Percentiles rank a stretch among this genome's conserved stretches.
Conservation (phyloP, 2,888 invertebrate species). For the Rhamnusium bicolor region DNA sequence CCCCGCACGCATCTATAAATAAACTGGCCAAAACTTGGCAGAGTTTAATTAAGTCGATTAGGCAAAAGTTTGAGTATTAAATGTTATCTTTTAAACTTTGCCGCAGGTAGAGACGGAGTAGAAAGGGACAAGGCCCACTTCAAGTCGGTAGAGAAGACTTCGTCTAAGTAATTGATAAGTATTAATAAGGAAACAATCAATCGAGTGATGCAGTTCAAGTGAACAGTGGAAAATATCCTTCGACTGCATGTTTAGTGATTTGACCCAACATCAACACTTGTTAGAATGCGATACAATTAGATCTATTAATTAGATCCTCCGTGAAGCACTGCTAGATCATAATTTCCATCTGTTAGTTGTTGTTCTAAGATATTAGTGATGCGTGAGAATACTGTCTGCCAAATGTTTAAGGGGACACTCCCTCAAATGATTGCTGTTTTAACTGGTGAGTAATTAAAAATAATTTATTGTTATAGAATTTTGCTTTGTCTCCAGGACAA, state of each 20-base stretch:
- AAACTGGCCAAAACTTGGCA: slow-evolving; percentile 16
- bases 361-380: slow-evolving; percentile 39
- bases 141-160: neutral
- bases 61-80: neutral
- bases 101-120: slow-evolving; percentile 5
- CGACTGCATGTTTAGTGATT: slow-evolving; percentile 13
- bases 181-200: slow-evolving; percentile 5
- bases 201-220: slow-evolving; percentile 6
- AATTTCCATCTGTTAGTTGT: slow-evolving; percentile 2
- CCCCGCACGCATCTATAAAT: slow-evolving; percentile 13
- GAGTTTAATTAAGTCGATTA: neutral
- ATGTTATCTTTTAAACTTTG: slow-evolving; percentile 6
- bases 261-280: slow-evolving; percentile 10
- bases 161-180: neutral
- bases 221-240: slow-evolving; percentile 13
- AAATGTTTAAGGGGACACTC: slow-evolving; percentile 60
- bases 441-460: slow-evolving; percentile 57
- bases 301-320: slow-evolving; percentile 1
- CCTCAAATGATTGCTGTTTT: slow-evolving; percentile 64
- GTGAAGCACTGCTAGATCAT: slow-evolving; percentile 24
- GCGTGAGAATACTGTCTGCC: slow-evolving; percentile 52
- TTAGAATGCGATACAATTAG: slow-evolving; percentile 11
- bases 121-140: neutral
- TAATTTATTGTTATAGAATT: no score
- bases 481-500: no score